Conservation (phyloP, 2,888 invertebrate species). For the Pyrrhia umbra region DNA sequence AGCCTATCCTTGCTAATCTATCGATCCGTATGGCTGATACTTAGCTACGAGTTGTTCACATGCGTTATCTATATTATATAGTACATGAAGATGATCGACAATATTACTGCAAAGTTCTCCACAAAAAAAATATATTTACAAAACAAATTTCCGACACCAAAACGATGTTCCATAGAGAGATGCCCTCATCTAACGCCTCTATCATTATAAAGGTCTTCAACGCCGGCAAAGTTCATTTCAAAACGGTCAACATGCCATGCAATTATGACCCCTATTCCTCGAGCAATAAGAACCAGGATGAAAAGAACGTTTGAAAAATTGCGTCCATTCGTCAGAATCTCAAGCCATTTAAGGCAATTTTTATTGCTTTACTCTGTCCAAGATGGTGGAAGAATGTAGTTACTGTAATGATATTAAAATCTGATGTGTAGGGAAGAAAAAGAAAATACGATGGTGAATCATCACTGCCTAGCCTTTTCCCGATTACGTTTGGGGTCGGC, state of each 20-base stretch:
- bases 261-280: conserved; percentile 15
- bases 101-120: no score
- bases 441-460: conserved; percentile 10
- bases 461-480: no score
- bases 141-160: not conserved
- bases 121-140: not conserved
- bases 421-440: conserved; percentile 36
- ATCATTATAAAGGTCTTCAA: conserved; percentile 20
- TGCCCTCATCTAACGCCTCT: conserved; percentile 3
- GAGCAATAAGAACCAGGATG: conserved; percentile 21
- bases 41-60: no score
- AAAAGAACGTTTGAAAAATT: conserved; percentile 37
- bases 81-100: no score
- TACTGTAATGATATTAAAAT: conserved; percentile 26
- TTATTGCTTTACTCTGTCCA: conserved; percentile 38
- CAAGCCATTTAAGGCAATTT: conserved; percentile 52
- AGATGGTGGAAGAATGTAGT: conserved; percentile 8
- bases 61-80: no score
- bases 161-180: not conserved
- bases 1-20: no score
- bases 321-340: conserved; percentile 50
- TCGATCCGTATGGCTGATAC: no score
- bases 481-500: no score
- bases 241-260: conserved; percentile 9
- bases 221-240: conserved; percentile 14